Base-by-base conservation (phyloP, 2,113 vertebrate species). In the Phoxinus phoxinus region DNA sequence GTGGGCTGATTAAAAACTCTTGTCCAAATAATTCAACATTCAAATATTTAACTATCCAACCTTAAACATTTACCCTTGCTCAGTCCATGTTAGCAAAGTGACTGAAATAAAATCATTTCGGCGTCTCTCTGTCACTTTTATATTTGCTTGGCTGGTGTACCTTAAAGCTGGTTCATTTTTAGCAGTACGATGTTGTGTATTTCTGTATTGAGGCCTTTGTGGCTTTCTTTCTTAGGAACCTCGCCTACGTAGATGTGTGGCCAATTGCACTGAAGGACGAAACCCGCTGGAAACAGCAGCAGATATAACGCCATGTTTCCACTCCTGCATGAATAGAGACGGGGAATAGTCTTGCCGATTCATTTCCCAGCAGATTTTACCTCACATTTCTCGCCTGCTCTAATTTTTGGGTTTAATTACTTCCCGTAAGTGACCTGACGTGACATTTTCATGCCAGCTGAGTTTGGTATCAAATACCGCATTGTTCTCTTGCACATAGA, bases 21-120 rank as follows among this genome's bases (percentile, higher is more conserved):
- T 74, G 71, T 74, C n/a, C 41, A 76, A 56, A 76, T 76, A 48
- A 74, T 27, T 46, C 44, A 74, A 9, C 48, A 56, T 53, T 53
- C 48, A 76, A 76, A 76, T 76, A 76, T 76, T 76, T 32, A 30
- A 19, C 25, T 76, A 15, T 19, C 46, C 46, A 11, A 76, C 46
- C 73, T 32, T n/a, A 30, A 76, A 48, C 19, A 30, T 76, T 17
- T 76, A 76, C 73, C 27, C 73, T 10, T 30, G 25, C 46, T 17
- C 15, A 21, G 44, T 32, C 73, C 1, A 53, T 11, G 46, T 53
- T 76, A 53, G 46, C 25, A 21, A 30, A 53, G 73, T 1, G 41
- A 48, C 73, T 76, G 25, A 53, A 76, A 21, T 53, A 76, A 76
- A 51, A 27, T 74, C 0, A 25, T 74, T 74, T 48, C 2, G 12